Evolutionary conservation across 2,888 invertebrate genomes (phyloP).

Genomic region (Drosophila testacea): DNA sequence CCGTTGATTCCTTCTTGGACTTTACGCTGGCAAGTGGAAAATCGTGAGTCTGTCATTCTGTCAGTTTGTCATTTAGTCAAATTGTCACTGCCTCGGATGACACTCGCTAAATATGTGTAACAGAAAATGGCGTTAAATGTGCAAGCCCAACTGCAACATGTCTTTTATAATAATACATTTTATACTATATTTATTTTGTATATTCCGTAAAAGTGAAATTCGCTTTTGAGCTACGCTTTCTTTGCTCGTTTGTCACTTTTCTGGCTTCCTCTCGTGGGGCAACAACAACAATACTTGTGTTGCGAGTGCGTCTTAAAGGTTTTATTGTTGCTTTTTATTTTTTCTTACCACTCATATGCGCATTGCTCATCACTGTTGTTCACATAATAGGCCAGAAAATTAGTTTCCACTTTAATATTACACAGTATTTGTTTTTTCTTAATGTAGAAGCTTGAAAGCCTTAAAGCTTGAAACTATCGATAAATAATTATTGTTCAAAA

Average conservation of each 20-base stretch:
- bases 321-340: conserved; percentile 32
- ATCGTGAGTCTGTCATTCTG: conserved; percentile 25
- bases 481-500: too few species aligned
- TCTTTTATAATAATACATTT: conserved; percentile 19
- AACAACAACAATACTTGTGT: conserved; percentile 36
- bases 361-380: conserved; percentile 36
- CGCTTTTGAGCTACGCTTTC: conserved; percentile 54
- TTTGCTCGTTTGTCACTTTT: conserved; percentile 60
- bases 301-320: conserved; percentile 44
- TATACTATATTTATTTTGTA: conserved; percentile 7
- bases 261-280: conserved; percentile 61
- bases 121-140: conserved; percentile 36
- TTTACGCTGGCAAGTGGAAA: conserved; percentile 37
- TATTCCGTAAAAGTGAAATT: conserved; percentile 73
- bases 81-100: conserved; percentile 62
- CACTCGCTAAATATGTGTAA: conserved; percentile 44
- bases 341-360: conserved; percentile 21
- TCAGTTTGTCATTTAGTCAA: conserved; percentile 43
- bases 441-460: conserved; percentile 7
- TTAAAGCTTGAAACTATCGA: background rate
- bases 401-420: conserved; percentile 18
- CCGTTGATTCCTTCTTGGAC: conserved; percentile 44
- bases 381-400: conserved; percentile 38
- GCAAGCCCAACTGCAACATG: conserved; percentile 22
- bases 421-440: background rate